These are phyloP conservation scores for Neotragus moschatus DNA, from an alignment of 2,113 vertebrate species.

Conservation along the genomic window DNA sequence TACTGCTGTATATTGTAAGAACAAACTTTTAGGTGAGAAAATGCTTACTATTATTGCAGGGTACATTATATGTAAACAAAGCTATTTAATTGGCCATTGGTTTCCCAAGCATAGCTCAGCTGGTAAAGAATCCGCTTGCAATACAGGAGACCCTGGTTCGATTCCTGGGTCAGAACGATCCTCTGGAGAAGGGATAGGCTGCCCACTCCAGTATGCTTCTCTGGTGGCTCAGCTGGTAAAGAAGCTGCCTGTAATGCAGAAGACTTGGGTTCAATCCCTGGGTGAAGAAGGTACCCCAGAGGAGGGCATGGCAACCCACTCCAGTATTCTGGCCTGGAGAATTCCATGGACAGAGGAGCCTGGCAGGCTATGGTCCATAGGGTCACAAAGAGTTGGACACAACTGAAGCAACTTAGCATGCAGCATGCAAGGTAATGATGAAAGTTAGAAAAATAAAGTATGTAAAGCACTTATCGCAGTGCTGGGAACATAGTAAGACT, in stretches of 20 bases:
- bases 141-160: neutral
- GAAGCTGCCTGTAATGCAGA: accelerated
- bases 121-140: neutral
- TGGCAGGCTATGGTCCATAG: neutral
- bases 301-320: neutral
- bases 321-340: neutral
- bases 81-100: neutral
- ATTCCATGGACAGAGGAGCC: neutral
- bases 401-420: neutral
- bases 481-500: neutral
- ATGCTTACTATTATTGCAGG: neutral
- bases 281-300: neutral
- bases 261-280: neutral
- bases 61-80: neutral
- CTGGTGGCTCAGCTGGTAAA: neutral
- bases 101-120: neutral
- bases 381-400: neutral
- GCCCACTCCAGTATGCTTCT: neutral
- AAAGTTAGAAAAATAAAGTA: neutral
- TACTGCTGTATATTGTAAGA: neutral
- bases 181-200: neutral
- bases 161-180: neutral
- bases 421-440: neutral
- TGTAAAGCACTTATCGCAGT: neutral
- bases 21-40: neutral